phyloP scores from a whole-genome alignment of 2,113 vertebrate species.

The Cranoglanis bouderius region DNA sequence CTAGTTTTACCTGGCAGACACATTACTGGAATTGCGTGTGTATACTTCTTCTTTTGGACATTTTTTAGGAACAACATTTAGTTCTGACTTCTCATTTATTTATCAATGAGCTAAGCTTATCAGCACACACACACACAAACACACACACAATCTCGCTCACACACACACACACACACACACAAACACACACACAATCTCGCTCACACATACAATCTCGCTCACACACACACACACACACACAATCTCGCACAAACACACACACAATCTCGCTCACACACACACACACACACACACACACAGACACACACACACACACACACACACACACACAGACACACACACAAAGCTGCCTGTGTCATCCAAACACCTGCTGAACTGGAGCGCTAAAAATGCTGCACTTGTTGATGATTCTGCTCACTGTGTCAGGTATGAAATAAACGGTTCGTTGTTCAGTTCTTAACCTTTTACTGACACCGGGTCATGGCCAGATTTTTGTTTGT shows the following conservation, averaged over 20 bases:
- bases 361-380: neutral
- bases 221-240: neutral
- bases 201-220: too few relatives aligned
- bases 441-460: neutral
- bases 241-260: neutral
- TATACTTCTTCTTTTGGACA: neutral
- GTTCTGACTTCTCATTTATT: neutral
- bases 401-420: neutral
- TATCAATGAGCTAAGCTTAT: neutral
- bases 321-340: neutral
- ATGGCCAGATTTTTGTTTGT: neutral
- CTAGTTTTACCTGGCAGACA: neutral
- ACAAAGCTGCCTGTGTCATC: neutral
- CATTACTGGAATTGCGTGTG: neutral
- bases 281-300: neutral
- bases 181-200: neutral
- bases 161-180: neutral
- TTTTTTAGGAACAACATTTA: conserved; percentile 1
- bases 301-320: too few relatives aligned
- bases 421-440: neutral
- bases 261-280: too few relatives aligned
- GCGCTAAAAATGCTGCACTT: neutral
- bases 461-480: neutral
- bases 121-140: neutral
- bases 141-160: too few relatives aligned